These are phyloP conservation scores for Psephotus haematonotus DNA, from an alignment of 2,113 vertebrate species.

Conservation along the genomic window DNA sequence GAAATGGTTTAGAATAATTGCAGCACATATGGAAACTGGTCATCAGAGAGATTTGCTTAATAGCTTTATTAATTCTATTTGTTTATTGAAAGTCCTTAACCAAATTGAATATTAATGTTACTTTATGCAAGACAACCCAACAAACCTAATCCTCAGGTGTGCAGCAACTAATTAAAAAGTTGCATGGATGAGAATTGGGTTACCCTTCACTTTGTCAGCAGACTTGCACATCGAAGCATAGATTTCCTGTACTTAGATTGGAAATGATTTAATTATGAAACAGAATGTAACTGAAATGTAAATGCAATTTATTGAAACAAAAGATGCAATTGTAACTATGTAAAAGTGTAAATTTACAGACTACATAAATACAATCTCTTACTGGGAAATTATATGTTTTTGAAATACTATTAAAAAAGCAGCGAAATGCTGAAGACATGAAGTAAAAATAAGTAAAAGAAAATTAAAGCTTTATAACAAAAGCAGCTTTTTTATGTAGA, in stretches of 20 bases:
- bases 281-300: not conserved
- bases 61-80: constrained; percentile 59
- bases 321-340: not conserved
- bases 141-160: constrained; percentile 51
- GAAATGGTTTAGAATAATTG: not conserved
- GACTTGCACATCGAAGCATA: not conserved
- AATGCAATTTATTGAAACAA: not conserved
- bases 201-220: constrained; percentile 50
- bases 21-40: constrained; percentile 2
- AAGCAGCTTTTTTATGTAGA: not conserved
- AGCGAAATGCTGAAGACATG: not conserved
- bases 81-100: constrained; percentile 40
- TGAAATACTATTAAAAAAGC: not conserved
- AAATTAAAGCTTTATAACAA: constrained; percentile 11
- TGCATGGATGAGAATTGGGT: constrained; percentile 25
- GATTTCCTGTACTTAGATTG: constrained; percentile 27
- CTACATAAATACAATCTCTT: not conserved
- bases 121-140: constrained; percentile 55
- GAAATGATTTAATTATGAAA: constrained; percentile 32
- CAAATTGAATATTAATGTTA: constrained; percentile 60
- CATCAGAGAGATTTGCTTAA: constrained; percentile 44
- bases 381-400: not conserved
- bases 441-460: constrained; percentile 3
- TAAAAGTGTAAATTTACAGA: not conserved
- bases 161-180: constrained; percentile 60